These are phyloP conservation scores for Clarias gariepinus DNA, from an alignment of 2,113 vertebrate species.

Conservation along the genomic window DNA sequence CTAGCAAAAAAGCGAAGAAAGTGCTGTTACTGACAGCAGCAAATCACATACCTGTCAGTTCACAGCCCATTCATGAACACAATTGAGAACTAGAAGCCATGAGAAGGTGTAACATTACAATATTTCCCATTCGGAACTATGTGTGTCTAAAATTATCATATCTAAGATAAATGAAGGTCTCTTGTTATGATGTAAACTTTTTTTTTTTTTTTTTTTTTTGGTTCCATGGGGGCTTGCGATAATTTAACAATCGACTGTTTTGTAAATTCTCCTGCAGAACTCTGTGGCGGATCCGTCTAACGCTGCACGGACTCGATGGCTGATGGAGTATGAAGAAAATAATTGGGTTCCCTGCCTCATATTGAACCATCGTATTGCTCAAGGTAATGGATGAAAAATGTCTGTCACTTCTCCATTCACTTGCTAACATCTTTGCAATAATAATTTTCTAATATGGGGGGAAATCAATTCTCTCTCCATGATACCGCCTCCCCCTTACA, in stretches of 20 bases:
- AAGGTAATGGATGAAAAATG: constrained; percentile 48
- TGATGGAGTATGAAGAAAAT: constrained; percentile 49
- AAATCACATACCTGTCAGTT: constrained; percentile 22
- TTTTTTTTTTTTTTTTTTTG: not conserved
- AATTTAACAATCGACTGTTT: constrained; percentile 29
- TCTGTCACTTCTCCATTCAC: constrained; percentile 47
- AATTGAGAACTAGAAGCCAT: constrained; percentile 3
- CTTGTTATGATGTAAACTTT: not conserved
- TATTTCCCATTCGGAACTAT: not conserved
- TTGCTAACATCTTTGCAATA: constrained; percentile 52
- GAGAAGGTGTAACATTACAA: constrained; percentile 16
- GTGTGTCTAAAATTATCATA: not conserved
- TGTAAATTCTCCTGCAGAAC: constrained; percentile 25
- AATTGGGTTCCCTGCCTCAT: constrained; percentile 40
- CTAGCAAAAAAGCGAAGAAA: constrained; percentile 3
- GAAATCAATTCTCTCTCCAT: constrained; percentile 46
- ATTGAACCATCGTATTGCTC: constrained; percentile 45
- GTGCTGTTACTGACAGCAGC: not conserved
- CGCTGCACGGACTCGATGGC: constrained; percentile 21
- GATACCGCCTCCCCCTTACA: not conserved
- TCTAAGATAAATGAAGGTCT: constrained; percentile 11
- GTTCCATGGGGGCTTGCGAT: not conserved
- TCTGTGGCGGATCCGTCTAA: constrained; percentile 29
- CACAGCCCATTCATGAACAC: not conserved
- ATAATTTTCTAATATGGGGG: constrained; percentile 51